phyloP scores from a whole-genome alignment of 2,113 vertebrate genomes.

The Sinocyclocheilus rhinocerous region DNA sequence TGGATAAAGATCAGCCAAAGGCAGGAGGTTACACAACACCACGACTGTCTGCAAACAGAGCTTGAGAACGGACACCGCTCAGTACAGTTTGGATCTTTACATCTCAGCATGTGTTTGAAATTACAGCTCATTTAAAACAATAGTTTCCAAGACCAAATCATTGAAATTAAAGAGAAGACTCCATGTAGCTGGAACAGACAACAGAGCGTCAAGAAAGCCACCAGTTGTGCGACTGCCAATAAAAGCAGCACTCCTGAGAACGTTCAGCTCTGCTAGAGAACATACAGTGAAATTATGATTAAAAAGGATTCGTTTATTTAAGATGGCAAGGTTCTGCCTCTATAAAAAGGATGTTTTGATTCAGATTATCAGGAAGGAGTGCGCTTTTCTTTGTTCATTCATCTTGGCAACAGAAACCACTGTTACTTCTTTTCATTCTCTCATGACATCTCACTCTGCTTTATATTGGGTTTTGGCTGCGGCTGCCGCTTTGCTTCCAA shows the following conservation, averaged over 20 bases:
- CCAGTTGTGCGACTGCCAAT: background rate
- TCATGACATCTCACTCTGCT: conserved; percentile 39
- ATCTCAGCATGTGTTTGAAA: conserved; percentile 10
- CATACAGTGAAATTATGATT: background rate
- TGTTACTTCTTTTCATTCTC: background rate
- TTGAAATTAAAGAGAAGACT: background rate
- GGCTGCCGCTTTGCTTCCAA: conserved; percentile 26
- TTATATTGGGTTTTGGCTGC: conserved; percentile 44
- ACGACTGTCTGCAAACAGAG: conserved; percentile 12
- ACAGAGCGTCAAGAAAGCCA: background rate
- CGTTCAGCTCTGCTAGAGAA: background rate
- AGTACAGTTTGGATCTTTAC: background rate
- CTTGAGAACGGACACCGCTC: background rate
- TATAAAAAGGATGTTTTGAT: conserved; percentile 25
- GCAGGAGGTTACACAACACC: conserved; percentile 15
- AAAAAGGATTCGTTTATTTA: background rate
- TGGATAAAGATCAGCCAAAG: conserved; percentile 36
- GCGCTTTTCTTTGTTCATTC: conserved; percentile 32
- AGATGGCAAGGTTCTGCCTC: background rate
- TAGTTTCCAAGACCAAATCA: background rate
- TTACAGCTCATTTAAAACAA: background rate
- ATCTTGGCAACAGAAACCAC: background rate
- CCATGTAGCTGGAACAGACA: conserved; percentile 2
- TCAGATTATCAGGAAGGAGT: background rate
- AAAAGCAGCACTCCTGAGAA: conserved; percentile 20